Conservation (phyloP, 2,888 invertebrate species). For the Ecliptopera silaceata region DNA sequence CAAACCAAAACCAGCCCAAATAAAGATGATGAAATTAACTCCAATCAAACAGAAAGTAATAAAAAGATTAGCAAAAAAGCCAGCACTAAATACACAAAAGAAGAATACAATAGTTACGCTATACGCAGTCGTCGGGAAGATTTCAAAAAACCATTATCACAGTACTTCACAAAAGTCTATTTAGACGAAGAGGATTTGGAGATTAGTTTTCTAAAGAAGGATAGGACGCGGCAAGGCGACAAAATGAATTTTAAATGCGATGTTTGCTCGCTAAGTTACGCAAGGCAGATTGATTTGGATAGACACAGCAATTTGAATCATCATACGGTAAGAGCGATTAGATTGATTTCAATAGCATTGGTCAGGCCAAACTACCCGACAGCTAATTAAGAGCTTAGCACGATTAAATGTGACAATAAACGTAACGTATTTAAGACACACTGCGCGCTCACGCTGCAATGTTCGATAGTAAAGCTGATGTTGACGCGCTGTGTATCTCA, state of each 20-base stretch:
- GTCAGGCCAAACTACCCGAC: too few relatives aligned
- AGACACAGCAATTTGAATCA: conserved; percentile 37
- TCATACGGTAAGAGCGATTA: conserved; percentile 33
- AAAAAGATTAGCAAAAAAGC: conserved; percentile 4
- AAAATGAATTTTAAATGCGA: conserved; percentile 22
- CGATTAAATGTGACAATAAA: too few relatives aligned
- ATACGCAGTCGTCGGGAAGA: not conserved
- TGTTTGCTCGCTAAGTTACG: conserved; percentile 20
- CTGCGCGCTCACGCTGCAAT: too few relatives aligned
- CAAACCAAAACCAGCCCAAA: too few relatives aligned
- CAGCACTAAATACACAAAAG: conserved; percentile 9
- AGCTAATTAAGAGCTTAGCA: too few relatives aligned
- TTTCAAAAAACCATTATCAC: conserved; percentile 17
- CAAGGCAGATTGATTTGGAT: conserved; percentile 33
- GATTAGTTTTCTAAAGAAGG: conserved; percentile 31
- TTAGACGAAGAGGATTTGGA: conserved; percentile 33
- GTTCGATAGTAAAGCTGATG: too few relatives aligned
- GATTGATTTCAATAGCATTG: too few relatives aligned
- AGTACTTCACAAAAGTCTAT: conserved; percentile 16
- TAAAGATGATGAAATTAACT: too few relatives aligned
- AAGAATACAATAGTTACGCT: conserved; percentile 23
- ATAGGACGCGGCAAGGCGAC: conserved; percentile 25
- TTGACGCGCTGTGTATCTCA: too few relatives aligned
- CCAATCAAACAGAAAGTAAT: not conserved
- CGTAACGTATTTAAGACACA: too few relatives aligned